phyloP scores from a whole-genome alignment of 2,113 vertebrate genomes.

The Micronisus gabar region DNA sequence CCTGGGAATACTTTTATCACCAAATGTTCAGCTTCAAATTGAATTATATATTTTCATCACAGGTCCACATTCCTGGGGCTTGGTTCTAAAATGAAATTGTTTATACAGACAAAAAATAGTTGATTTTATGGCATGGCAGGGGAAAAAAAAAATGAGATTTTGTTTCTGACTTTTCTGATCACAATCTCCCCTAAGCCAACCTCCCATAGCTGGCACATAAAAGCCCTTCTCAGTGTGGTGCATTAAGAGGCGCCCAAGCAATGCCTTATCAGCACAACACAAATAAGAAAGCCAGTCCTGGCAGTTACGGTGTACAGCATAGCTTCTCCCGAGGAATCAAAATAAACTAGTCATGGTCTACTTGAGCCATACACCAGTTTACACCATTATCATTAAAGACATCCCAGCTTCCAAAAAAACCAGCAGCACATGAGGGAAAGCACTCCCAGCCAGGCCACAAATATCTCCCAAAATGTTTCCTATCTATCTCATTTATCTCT shows the following conservation, averaged over 20 bases:
- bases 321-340: background rate
- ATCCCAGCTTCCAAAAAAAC: background rate
- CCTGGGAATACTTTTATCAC: constrained; percentile 70
- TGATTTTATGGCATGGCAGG: background rate
- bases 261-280: background rate
- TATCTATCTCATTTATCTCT: background rate
- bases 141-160: background rate
- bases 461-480: background rate
- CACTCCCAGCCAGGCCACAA: background rate
- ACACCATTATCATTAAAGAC: fast-evolving
- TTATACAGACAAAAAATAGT: constrained; percentile 50
- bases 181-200: background rate
- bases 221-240: background rate
- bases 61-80: constrained; percentile 52
- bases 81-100: constrained; percentile 49
- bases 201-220: background rate
- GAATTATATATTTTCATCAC: constrained; percentile 62
- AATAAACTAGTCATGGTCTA: background rate
- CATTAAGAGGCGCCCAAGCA: background rate
- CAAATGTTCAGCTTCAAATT: constrained; percentile 62
- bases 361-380: background rate
- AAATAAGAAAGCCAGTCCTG: background rate
- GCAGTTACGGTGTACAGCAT: background rate
- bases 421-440: background rate
- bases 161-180: constrained; percentile 33